Conservation (phyloP, 2,888 invertebrate species). For the Oscheius sp. region DNA sequence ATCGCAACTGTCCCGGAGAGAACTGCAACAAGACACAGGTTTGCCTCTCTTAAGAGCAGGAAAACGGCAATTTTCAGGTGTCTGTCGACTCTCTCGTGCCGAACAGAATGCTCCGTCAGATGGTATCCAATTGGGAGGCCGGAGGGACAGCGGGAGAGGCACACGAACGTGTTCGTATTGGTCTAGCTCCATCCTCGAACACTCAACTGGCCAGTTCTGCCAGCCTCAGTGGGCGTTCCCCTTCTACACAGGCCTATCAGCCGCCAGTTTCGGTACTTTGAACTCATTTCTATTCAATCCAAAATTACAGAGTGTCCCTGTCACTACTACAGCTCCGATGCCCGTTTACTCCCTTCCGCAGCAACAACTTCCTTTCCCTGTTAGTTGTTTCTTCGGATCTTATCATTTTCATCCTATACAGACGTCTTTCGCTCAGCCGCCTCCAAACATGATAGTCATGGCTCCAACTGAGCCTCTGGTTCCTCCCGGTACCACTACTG, state of each 20-base stretch:
- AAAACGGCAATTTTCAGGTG: slow-evolving; percentile 37
- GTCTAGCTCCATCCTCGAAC: slow-evolving; percentile 19
- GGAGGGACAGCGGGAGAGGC: slow-evolving; percentile 2
- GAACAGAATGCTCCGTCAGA: slow-evolving; percentile 63
- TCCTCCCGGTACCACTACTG: slow-evolving; percentile 27
- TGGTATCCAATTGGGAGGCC: slow-evolving; percentile 59
- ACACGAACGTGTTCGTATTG: slow-evolving; percentile 20
- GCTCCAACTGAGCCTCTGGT: neutral
- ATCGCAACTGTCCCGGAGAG: slow-evolving; percentile 55
- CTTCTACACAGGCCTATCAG: neutral
- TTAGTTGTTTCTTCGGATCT: neutral
- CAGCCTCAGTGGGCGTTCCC: neutral
- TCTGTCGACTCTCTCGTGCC: slow-evolving; percentile 65
- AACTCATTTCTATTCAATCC: neutral
- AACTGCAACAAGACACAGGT: slow-evolving; percentile 42
- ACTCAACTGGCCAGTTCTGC: neutral
- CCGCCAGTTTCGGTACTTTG: neutral
- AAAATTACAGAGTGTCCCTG: slow-evolving; percentile 13
- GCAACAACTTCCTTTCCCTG: neutral
- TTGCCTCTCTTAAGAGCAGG: neutral
- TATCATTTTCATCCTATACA: neutral
- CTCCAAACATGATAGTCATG: slow-evolving; percentile 33
- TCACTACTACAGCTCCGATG: slow-evolving; percentile 4
- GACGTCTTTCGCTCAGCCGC: slow-evolving; percentile 35
- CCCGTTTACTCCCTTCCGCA: neutral